Conservation (phyloP, 2,797 vertebrate genomes). For the Molossus molossus region DNA sequence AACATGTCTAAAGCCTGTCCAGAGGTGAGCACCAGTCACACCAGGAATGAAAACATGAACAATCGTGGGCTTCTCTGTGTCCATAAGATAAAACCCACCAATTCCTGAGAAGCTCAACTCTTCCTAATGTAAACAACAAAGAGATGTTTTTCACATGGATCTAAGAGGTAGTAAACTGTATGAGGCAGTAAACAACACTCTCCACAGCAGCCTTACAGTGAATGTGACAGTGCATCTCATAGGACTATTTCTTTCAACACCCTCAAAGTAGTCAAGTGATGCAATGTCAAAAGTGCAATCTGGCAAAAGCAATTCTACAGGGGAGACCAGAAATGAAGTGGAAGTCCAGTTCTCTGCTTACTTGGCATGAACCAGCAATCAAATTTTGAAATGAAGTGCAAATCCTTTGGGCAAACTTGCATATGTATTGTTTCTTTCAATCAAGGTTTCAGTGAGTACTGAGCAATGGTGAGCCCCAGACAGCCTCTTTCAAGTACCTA, state of each 20-base stretch:
- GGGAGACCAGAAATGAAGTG: background rate
- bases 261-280: background rate
- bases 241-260: slow-evolving; percentile 8
- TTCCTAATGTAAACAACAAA: background rate
- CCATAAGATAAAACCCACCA: slow-evolving; percentile 18
- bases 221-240: background rate
- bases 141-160: background rate
- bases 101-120: background rate
- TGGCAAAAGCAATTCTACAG: background rate
- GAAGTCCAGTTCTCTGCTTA: background rate
- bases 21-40: background rate
- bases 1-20: background rate
- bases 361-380: background rate
- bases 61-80: background rate
- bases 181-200: background rate
- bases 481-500: background rate
- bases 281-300: background rate
- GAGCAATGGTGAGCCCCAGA: background rate
- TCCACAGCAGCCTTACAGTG: background rate
- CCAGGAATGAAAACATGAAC: background rate
- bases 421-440: background rate
- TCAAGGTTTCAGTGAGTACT: background rate
- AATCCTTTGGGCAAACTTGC: slow-evolving; percentile 16
- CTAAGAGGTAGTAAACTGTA: background rate
- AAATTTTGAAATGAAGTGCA: slow-evolving; percentile 6